A percentile compares a stretch with the other conserved stretches of the same genome.
Conservation (phyloP, 1,140 invertebrate genomes). For the Fopius arisanus region DNA sequence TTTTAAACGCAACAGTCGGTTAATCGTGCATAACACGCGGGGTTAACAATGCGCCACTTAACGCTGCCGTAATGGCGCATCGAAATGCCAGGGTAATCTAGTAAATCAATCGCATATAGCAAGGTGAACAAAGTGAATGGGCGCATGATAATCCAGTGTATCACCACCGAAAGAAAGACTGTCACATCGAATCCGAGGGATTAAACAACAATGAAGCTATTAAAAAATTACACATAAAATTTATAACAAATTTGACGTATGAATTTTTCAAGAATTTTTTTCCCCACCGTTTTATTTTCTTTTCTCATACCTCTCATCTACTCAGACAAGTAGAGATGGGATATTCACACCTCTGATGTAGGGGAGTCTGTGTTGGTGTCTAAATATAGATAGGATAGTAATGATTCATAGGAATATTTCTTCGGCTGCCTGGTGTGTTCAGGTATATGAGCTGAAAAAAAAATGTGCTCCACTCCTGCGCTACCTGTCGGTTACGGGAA, state of each 20-base stretch:
- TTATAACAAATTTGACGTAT: too few relatives aligned
- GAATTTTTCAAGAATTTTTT: neutral
- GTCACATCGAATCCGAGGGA: too few relatives aligned
- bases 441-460: neutral
- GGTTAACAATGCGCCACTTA: slow-evolving; percentile 29
- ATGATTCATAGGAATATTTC: slow-evolving; percentile 31
- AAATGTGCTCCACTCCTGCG: slow-evolving; percentile 8
- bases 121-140: neutral
- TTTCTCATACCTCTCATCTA: neutral
- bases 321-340: neutral
- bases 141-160: neutral
- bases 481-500: slow-evolving; percentile 2
- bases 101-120: slow-evolving; percentile 22
- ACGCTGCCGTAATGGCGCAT: slow-evolving; percentile 14
- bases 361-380: slow-evolving; percentile 3
- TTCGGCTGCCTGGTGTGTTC: neutral
- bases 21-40: slow-evolving; percentile 23
- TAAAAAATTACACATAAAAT: too few relatives aligned
- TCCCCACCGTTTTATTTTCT: neutral
- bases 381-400: slow-evolving; percentile 31
- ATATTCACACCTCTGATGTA: neutral
- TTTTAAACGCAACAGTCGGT: too few relatives aligned
- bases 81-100: slow-evolving; percentile 5
- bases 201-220: too few relatives aligned
- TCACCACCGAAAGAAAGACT: neutral